Conservation (phyloP, 2,888 invertebrate genomes). For the Tanytarsus gracilentus region DNA sequence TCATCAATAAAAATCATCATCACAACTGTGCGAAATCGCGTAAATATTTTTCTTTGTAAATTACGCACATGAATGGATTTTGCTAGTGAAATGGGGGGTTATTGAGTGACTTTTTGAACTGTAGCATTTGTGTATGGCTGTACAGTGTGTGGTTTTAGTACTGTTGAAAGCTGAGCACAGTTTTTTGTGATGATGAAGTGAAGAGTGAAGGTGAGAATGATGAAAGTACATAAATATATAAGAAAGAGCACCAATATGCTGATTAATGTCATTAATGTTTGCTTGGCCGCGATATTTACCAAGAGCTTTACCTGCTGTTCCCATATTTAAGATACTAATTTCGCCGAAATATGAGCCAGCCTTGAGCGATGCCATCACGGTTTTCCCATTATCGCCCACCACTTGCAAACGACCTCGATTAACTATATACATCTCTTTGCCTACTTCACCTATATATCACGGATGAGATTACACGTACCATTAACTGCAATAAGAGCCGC, state of each 20-base stretch:
- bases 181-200: neutral
- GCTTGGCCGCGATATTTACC: slow-evolving; percentile 73
- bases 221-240: slow-evolving; percentile 7
- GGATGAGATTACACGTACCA: neutral
- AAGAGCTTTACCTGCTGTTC: slow-evolving; percentile 97
- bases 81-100: too few relatives aligned
- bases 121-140: too few relatives aligned
- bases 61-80: too few relatives aligned
- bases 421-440: slow-evolving; percentile 99
- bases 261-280: slow-evolving; percentile 24
- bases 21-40: too few relatives aligned
- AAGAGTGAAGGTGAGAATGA: neutral
- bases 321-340: slow-evolving; percentile 99
- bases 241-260: neutral
- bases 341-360: slow-evolving; percentile 99
- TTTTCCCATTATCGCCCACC: slow-evolving; percentile 90
- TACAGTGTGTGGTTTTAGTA: too few relatives aligned
- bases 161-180: too few relatives aligned
- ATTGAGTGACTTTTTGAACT: too few relatives aligned
- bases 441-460: slow-evolving; percentile 80
- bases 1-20: too few relatives aligned
- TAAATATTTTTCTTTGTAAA: too few relatives aligned
- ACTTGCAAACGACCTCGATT: slow-evolving; percentile 92
- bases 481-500: neutral
- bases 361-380: slow-evolving; percentile 92